These are phyloP conservation scores for Dynastes hyllus DNA, from an alignment of 2,888 invertebrate species.

Conservation along the genomic window DNA sequence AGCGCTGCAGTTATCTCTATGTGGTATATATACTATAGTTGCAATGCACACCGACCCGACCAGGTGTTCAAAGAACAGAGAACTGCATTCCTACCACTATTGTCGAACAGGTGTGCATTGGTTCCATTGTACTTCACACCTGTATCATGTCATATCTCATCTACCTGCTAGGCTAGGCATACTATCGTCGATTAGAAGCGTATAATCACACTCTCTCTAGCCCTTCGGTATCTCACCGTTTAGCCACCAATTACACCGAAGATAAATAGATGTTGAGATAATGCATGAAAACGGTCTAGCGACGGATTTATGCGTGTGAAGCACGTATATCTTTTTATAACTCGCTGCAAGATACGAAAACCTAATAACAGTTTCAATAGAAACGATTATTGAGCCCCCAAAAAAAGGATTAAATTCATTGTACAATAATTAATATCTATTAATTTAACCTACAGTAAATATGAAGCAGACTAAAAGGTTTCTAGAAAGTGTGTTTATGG, in stretches of 20 bases:
- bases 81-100: slow-evolving; percentile 41
- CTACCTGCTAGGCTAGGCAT: slow-evolving; percentile 38
- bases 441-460: not conserved
- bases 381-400: not conserved
- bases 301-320: not conserved
- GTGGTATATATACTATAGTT: slow-evolving; percentile 37
- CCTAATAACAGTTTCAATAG: not conserved
- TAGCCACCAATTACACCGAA: slow-evolving; percentile 35
- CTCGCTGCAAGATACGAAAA: not conserved
- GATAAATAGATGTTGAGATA: slow-evolving; percentile 27
- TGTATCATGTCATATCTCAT: slow-evolving; percentile 67
- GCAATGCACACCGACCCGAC: slow-evolving; percentile 60
- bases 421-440: not conserved
- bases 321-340: not conserved
- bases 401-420: not conserved
- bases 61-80: slow-evolving; percentile 60
- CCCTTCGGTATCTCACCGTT: slow-evolving; percentile 32
- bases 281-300: not conserved
- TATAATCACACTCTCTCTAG: slow-evolving; percentile 40
- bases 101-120: slow-evolving; percentile 57
- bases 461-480: too few relatives aligned
- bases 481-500: too few relatives aligned
- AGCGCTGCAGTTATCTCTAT: slow-evolving; percentile 9
- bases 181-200: slow-evolving; percentile 45
- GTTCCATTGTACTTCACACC: slow-evolving; percentile 65